Evolutionary conservation across 2,113 vertebrate species (phyloP).

Genomic region (Peucedramus taeniatus): DNA sequence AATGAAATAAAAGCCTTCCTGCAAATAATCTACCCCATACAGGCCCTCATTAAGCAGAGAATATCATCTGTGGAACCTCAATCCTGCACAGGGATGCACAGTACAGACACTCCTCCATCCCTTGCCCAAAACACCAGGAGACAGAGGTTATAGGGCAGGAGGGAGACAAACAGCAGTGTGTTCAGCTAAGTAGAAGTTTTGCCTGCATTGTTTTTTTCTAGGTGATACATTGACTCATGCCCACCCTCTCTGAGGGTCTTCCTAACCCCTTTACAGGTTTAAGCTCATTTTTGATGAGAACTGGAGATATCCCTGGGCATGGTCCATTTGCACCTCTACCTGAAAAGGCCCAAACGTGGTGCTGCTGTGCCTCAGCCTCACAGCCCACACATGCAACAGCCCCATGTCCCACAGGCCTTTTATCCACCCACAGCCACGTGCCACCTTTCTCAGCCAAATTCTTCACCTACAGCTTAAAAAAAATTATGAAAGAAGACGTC

Average conservation of each 20-base stretch:
- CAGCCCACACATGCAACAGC: background rate
- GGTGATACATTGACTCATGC: background rate
- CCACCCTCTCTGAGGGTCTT: background rate
- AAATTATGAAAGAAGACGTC: background rate
- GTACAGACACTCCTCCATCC: background rate
- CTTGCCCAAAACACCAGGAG: background rate
- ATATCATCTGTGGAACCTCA: accelerated
- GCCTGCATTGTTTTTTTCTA: background rate
- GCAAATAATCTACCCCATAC: background rate
- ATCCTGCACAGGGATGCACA: background rate
- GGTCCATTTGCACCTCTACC: background rate
- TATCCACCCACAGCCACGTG: background rate
- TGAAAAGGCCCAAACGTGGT: accelerated
- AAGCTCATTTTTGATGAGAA: background rate
- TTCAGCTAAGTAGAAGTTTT: background rate
- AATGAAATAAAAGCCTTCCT: background rate
- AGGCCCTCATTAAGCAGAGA: background rate
- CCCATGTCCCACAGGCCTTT: background rate
- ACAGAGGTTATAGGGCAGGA: background rate
- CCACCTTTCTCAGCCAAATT: background rate
- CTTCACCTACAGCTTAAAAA: background rate
- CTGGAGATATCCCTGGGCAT: background rate
- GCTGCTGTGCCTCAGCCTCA: background rate
- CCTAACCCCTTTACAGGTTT: background rate
- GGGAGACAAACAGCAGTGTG: background rate